Base-by-base conservation (phyloP, 2,797 vertebrate species). In the Brachyalestes nurse region DNA sequence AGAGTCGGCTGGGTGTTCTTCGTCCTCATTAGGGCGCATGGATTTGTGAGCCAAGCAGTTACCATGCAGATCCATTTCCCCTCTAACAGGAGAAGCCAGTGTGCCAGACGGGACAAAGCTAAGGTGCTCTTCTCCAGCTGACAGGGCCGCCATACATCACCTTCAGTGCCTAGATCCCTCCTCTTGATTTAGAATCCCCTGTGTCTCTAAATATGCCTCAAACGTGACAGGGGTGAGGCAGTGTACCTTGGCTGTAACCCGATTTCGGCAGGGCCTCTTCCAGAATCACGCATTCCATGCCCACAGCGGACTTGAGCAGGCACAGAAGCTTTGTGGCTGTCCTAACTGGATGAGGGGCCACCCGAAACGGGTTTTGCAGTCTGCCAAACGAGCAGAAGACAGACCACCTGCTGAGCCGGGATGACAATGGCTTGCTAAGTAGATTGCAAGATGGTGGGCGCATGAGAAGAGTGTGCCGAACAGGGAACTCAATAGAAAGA, bases 361-460 rank as follows among this genome's bases (percentile, higher is more conserved):
- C 86, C 83, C 86, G 75, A 89, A 89, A 88, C 89, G 84, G 84
- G 84, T 87, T 84, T 40, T 84, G 82, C 72, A 86, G 77, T 38
- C 72, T 77, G 45, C 76, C 80, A 88, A 91, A 91, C 88, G 85
- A 92, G 88, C 87, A 85, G 86, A 85, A 87, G 88, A 91, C 87
- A 86, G 86, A 91, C 86, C 87, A 89, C 90, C 92, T 90, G 90
- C 87, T 80, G 84, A 91, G 90, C 90, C 87, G 88, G 88, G 89
- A 91, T 91, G 92, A 89, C 86, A 91, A 91, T 86, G 91, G 87
- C 87, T 89, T 85, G 88, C 89, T 90, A 93, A 92, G 88, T 91
- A 90, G 89, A 90, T 89, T 87, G 88, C 86, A 87, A 88, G 89
- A 91, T 86, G 85, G 88, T 88, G 64, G 88, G 88, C 16, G 45